phyloP scores from a whole-genome alignment of 1,140 invertebrate species.

The Laodelphax striatellus region DNA sequence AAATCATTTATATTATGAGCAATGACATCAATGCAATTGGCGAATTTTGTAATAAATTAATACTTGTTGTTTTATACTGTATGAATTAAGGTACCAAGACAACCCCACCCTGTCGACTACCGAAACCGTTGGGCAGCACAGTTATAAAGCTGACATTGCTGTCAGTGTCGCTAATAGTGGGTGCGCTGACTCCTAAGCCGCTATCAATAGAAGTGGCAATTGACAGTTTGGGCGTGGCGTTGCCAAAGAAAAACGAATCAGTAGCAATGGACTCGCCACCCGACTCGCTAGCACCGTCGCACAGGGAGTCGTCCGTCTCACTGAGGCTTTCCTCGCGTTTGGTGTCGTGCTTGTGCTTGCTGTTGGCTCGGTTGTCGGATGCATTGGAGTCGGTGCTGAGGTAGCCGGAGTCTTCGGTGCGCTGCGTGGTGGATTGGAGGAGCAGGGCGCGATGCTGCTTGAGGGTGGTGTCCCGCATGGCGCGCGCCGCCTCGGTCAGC shows the following conservation, averaged over 20 bases:
- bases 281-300: constrained; percentile 70
- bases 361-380: constrained; percentile 5
- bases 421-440: not conserved
- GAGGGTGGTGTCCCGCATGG: not conserved
- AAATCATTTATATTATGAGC: too few species aligned
- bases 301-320: constrained; percentile 71
- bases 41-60: not conserved
- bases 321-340: constrained; percentile 62
- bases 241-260: constrained; percentile 79
- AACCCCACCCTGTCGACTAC: not conserved
- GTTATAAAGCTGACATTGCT: constrained; percentile 12
- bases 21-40: too few species aligned
- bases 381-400: constrained; percentile 17
- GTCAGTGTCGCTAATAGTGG: constrained; percentile 8
- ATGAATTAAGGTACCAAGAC: not conserved
- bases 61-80: not conserved
- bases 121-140: constrained; percentile 6
- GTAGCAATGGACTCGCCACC: constrained; percentile 73
- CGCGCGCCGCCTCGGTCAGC: not conserved
- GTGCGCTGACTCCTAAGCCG: not conserved
- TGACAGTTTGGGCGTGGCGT: constrained; percentile 34
- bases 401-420: constrained; percentile 24
- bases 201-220: constrained; percentile 9
- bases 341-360: constrained; percentile 34
- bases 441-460: not conserved